Conservation (phyloP, 2,888 invertebrate genomes). For the Drosophila sordidapex region DNA sequence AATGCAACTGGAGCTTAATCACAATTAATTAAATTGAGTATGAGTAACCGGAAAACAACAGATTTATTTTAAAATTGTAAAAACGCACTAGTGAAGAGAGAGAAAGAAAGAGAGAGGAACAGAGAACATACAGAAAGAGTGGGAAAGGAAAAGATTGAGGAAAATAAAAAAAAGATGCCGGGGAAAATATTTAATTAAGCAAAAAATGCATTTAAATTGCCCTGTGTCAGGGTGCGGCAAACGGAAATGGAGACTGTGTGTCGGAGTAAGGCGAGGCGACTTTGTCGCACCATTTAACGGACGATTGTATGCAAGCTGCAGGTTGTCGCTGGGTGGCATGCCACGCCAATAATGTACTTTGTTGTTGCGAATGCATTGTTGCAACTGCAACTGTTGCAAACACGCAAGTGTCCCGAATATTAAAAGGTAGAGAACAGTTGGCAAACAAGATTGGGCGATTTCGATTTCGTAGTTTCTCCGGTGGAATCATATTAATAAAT, state of each 20-base stretch:
- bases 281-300: constrained; percentile 50
- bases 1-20: constrained; percentile 39
- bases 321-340: constrained; percentile 34
- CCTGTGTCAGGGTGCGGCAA: constrained; percentile 43
- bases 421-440: constrained; percentile 2
- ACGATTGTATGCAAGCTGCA: constrained; percentile 56
- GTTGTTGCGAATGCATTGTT: constrained; percentile 15
- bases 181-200: constrained; percentile 77
- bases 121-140: neutral
- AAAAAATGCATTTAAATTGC: constrained; percentile 79
- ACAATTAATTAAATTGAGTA: constrained; percentile 41
- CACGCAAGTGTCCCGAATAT: constrained; percentile 9
- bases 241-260: neutral
- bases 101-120: neutral
- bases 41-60: constrained; percentile 17
- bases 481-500: neutral
- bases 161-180: constrained; percentile 27
- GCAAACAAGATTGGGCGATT: neutral
- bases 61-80: constrained; percentile 10
- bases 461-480: neutral
- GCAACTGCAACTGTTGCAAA: constrained; percentile 27
- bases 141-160: constrained; percentile 5
- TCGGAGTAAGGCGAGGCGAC: neutral
- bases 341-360: constrained; percentile 16
- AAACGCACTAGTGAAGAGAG: neutral